Conservation (phyloP, 2,113 vertebrate species). For the Lagenorhynchus albirostris region DNA sequence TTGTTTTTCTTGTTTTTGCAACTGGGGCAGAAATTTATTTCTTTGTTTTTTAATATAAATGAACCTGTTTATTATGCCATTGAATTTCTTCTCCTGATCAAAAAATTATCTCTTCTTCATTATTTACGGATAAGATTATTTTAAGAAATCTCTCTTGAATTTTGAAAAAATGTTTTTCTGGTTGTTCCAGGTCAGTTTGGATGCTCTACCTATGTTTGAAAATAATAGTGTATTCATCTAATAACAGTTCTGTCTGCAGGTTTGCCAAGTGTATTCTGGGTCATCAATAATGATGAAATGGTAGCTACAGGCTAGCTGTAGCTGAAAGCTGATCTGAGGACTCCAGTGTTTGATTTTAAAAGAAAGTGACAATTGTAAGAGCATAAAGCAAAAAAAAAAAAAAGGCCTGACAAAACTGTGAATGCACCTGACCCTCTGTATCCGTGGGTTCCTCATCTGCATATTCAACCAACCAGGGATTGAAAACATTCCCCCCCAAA, state of each 20-base stretch:
- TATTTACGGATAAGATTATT: neutral
- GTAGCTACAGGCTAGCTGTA: neutral
- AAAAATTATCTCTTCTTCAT: neutral
- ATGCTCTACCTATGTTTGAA: neutral
- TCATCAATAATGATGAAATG: neutral
- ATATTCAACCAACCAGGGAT: neutral
- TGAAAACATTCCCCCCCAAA: neutral
- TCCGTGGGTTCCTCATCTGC: neutral
- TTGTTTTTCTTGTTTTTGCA: neutral
- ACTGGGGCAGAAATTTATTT: neutral
- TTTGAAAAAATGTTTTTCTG: neutral
- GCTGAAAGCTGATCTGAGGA: neutral
- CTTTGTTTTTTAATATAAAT: neutral
- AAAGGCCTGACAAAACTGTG: neutral
- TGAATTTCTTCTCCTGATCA: neutral
- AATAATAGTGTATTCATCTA: neutral
- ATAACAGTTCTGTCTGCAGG: neutral
- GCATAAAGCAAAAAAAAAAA: neutral
- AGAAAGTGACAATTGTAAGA: neutral
- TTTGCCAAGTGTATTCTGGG: neutral
- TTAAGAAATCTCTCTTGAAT: neutral
- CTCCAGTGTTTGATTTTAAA: neutral
- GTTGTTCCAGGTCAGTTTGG: neutral
- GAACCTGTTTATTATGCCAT: neutral
- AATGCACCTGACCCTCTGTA: neutral